phyloP scores from a whole-genome alignment of 2,113 vertebrate genomes.

The Onychostruthus taczanowskii region DNA sequence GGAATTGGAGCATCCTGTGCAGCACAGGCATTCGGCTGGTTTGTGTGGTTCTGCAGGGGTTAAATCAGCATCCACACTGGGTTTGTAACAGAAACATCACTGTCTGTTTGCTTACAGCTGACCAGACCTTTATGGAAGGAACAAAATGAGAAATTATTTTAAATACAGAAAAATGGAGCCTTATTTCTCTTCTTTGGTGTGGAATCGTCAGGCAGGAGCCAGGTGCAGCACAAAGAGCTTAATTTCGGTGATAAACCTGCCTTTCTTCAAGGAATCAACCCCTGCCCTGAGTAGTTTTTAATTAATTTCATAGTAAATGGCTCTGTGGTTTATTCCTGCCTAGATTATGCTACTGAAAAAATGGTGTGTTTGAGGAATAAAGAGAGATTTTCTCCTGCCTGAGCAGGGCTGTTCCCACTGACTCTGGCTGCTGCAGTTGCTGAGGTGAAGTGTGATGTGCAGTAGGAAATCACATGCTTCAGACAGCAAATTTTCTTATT shows the following conservation, averaged over 20 bases:
- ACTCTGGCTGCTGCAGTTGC: not conserved
- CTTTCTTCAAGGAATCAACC: not conserved
- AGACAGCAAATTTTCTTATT: not conserved
- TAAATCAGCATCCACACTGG: not conserved
- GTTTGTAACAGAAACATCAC: accelerated
- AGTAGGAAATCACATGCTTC: not conserved
- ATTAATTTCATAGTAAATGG: not conserved
- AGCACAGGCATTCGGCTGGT: not conserved
- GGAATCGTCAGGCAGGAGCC: not conserved
- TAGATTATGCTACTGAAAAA: not conserved
- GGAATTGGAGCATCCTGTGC: not conserved
- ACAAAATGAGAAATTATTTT: not conserved
- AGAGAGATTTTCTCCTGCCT: not conserved
- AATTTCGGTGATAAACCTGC: accelerated
- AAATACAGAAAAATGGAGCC: not conserved
- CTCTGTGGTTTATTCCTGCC: not conserved
- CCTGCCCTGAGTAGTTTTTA: not conserved
- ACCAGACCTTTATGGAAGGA: not conserved
- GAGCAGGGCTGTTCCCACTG: not conserved
- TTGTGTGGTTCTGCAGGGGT: not conserved
- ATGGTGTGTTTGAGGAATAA: not conserved
- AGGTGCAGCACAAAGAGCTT: not conserved
- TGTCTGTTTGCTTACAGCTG: not conserved
- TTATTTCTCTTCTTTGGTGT: not conserved
- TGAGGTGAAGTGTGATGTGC: not conserved